These are phyloP conservation scores for Myotis pilosus DNA, from an alignment of 2,797 vertebrate species.

Conservation along the genomic window DNA sequence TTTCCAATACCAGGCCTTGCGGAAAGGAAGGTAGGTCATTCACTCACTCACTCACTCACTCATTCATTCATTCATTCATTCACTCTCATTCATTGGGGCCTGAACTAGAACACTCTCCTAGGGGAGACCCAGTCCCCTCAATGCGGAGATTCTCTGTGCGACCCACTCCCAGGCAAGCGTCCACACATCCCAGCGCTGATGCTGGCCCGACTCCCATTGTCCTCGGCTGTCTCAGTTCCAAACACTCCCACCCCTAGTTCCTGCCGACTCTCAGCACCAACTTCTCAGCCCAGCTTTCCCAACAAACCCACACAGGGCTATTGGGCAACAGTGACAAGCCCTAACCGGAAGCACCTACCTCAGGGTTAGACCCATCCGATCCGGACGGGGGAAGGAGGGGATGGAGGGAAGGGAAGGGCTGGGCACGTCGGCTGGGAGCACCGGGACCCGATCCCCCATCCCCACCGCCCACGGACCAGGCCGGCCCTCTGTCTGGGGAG, in stretches of 20 bases:
- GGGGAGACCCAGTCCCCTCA: not conserved
- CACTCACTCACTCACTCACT: conserved; percentile 54
- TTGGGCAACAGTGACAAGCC: conserved; percentile 40
- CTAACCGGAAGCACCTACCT: conserved; percentile 48
- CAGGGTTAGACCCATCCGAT: not conserved
- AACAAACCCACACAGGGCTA: conserved; percentile 6
- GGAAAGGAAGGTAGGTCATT: conserved; percentile 7
- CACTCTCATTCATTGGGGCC: not conserved
- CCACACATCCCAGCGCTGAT: not conserved
- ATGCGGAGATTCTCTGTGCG: not conserved
- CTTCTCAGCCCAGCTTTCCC: not conserved
- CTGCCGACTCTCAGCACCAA: not conserved
- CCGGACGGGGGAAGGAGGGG: too few species aligned
- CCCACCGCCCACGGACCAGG: not conserved
- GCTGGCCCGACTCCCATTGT: not conserved
- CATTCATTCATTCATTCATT: conserved; percentile 51
- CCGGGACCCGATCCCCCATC: not conserved
- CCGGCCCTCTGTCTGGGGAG: not conserved
- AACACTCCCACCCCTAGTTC: not conserved
- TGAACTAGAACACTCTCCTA: not conserved
- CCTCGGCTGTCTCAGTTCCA: not conserved
- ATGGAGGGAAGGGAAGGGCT: not conserved
- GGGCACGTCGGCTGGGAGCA: not conserved
- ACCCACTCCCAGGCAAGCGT: not conserved
- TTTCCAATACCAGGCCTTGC: not conserved